These are phyloP conservation scores for Pherbina coryleti DNA, from an alignment of 2,888 invertebrate genomes.

Conservation along the genomic window DNA sequence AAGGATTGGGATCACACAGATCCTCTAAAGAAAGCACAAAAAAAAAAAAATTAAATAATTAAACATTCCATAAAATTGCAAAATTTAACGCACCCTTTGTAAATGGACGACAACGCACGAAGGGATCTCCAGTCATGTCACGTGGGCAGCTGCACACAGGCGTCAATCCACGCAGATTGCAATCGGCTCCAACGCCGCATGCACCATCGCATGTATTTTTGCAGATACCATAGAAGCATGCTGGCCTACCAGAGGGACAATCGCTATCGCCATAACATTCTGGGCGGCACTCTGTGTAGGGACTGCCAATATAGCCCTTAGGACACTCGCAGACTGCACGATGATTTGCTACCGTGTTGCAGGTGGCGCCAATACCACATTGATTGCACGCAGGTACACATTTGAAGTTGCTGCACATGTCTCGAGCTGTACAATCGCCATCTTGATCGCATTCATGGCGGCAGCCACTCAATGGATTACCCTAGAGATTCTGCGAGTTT, in stretches of 20 bases:
- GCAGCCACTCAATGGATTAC: conserved; percentile 83
- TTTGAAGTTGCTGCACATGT: conserved; percentile 79
- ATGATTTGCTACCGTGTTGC: conserved; percentile 81
- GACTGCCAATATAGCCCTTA: conserved; percentile 84
- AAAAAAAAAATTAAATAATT: background rate
- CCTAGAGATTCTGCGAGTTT: conserved; percentile 65
- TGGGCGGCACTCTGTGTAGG: conserved; percentile 81
- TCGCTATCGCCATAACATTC: conserved; percentile 86
- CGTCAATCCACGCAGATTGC: conserved; percentile 79
- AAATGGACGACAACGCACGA: conserved; percentile 84
- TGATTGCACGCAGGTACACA: conserved; percentile 82
- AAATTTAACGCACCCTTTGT: conserved; percentile 75
- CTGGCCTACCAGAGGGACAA: conserved; percentile 82
- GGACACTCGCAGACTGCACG: conserved; percentile 85
- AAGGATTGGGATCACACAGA: conserved; percentile 89
- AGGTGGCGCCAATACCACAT: conserved; percentile 84
- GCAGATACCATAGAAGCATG: conserved; percentile 86
- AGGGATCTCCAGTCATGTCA: conserved; percentile 90
- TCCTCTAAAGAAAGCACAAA: conserved; percentile 73
- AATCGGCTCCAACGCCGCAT: conserved; percentile 85
- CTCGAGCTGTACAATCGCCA: conserved; percentile 78
- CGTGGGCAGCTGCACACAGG: conserved; percentile 89
- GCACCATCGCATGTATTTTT: conserved; percentile 86
- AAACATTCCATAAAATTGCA: background rate
- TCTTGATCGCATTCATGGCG: conserved; percentile 87